Evolutionary conservation across 2,888 invertebrate species (phyloP), one percentile per base, ranked within the genome.

Genomic region (Sminthurinus aureus): DNA sequence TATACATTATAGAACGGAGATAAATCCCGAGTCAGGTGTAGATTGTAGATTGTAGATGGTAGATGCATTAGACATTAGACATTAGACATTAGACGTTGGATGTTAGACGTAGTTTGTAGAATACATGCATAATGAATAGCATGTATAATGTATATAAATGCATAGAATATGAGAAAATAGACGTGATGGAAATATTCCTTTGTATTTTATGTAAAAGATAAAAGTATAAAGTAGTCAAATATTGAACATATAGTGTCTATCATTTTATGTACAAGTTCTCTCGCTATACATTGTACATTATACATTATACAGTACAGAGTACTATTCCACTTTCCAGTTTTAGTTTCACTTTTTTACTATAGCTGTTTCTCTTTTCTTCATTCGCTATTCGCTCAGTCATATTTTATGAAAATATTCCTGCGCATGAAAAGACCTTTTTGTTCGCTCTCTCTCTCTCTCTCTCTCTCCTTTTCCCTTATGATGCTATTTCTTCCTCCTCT

Each of bases 361-460:
- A 38, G 38, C 38, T 38, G 38, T 38, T 38, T 6, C 38, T 38
- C 38, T 38, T 38, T 58, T 58, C 18, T 58, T 18, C 18, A 58
- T 13, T 58, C 58, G 58, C 58, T 58, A 58, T 58, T 58, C 58
- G 58, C 58, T 58, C 58, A 58, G 71, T 71, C 71, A 71, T 71
- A 71, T 71, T 71, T 71, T 71, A 71, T 71, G 71, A 71, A 71
- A 71, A 71, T 71, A 71, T 26, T 71, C 71, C 71, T 71, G 71
- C 71, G 71, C 71, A 71, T 71, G 71, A 24, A 69, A 69, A 69
- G n/a, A 24, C 71, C 24, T 24, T 15, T 18, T 58, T 58, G n/a
- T n/a, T n/a, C n/a, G n/a, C 6, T 4, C 38, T 38, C 38, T 38
- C 38, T 38, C 38, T 38, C 38, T 4, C 38, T 38, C 38, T 4